A percentile compares a stretch with the other conserved stretches of the same genome.
Conservation (phyloP, 2,797 vertebrate genomes). For the Rhincodon typus region DNA sequence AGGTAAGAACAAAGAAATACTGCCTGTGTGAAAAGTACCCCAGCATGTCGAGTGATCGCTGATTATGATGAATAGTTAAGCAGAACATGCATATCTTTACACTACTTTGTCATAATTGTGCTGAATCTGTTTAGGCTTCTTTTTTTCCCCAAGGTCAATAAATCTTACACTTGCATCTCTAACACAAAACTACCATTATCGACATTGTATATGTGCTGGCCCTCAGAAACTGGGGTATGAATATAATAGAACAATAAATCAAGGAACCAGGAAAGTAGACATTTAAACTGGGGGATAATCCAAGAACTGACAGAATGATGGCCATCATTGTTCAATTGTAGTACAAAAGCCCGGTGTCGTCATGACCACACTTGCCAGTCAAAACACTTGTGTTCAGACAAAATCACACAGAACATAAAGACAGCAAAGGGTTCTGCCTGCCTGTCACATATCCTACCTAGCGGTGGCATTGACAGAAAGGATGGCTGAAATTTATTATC, state of each 20-base stretch:
- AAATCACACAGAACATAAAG: not conserved
- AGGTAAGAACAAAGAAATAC: slow-evolving; percentile 12
- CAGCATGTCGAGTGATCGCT: not conserved
- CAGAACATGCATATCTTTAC: not conserved
- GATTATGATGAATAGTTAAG: not conserved
- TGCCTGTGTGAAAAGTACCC: not conserved
- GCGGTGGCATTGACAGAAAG: too few species aligned
- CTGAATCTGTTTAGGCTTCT: not conserved
- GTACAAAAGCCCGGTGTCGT: not conserved
- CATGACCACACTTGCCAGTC: not conserved
- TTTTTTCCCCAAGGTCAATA: not conserved
- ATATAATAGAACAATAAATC: not conserved
- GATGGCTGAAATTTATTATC: not conserved
- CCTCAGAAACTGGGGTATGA: too few species aligned
- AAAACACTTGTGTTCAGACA: not conserved
- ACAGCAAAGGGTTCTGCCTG: not conserved
- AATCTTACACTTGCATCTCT: not conserved
- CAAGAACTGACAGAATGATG: not conserved
- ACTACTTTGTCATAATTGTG: not conserved
- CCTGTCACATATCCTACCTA: not conserved
- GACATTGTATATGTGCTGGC: not conserved
- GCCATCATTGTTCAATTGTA: not conserved
- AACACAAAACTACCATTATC: not conserved
- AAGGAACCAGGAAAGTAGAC: not conserved
- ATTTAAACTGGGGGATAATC: not conserved